A percentile compares a stretch with the other conserved stretches of the same genome.
phyloP scores from a whole-genome alignment of 2,888 invertebrate genomes.

The Brachylomia viminalis region DNA sequence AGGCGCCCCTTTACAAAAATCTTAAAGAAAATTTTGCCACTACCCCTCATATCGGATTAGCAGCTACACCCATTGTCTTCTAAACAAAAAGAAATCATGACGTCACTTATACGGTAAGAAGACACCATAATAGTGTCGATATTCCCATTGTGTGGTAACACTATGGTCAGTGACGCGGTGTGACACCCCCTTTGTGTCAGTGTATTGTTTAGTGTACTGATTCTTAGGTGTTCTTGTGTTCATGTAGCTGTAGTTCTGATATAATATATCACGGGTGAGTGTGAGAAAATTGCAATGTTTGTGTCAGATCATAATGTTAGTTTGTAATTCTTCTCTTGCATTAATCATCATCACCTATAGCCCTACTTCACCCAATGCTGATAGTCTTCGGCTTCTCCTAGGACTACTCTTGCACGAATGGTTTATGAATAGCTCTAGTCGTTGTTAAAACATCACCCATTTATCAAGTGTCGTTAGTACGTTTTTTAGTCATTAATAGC shows the following conservation, averaged over 20 bases:
- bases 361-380: background rate
- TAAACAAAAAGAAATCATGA: slow-evolving; percentile 49
- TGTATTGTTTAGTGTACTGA: slow-evolving; percentile 30
- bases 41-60: slow-evolving; percentile 37
- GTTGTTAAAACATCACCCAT: background rate
- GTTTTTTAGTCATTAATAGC: background rate
- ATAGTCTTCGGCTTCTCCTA: background rate
- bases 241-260: background rate
- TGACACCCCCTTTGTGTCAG: slow-evolving; percentile 55
- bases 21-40: background rate
- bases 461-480: background rate
- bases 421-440: background rate
- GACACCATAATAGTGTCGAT: slow-evolving; percentile 67
- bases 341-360: background rate
- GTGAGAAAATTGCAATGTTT: background rate
- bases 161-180: slow-evolving; percentile 35
- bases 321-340: background rate
- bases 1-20: background rate
- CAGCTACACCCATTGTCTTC: slow-evolving; percentile 45
- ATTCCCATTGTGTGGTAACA: slow-evolving; percentile 51
- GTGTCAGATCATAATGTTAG: background rate
- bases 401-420: background rate
- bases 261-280: background rate
- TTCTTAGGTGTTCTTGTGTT: background rate
- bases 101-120: slow-evolving; percentile 58